Base-by-base conservation (phyloP, 1,140 invertebrate genomes). In the Orussus abietinus region DNA sequence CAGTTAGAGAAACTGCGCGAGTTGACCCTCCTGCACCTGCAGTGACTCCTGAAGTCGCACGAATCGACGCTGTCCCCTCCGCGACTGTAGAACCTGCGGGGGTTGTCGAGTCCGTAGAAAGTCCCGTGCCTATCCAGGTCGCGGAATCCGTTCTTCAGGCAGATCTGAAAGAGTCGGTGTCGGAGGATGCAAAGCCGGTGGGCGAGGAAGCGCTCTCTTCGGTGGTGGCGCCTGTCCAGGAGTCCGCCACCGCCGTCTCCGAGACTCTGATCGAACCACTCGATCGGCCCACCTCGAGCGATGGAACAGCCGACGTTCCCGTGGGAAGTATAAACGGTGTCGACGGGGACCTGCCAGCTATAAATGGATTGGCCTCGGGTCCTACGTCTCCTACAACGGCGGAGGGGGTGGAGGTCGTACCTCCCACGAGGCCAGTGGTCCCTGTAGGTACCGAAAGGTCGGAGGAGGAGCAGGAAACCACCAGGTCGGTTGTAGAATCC, bases 71-170 rank as follows among this genome's bases (percentile, higher is more conserved):
- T 28, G 51, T 53, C 11, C 45, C 60, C 12, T 53, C 42, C 26
- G 43, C 58, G 30, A 36, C 54, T 41, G 40, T 47, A 4, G 22
- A 34, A 18, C 11, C 45, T 35, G 47, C 55, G 29, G 46, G 45
- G 35, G 43, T 46, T 45, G 28, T 40, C 21, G 48, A 46, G 53
- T 38, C n/a, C n/a, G 9, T 29, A 9, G 48, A 53, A 2, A 50
- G 44, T 31, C 42, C 51, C 12, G 69, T 73, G 36, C 66, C 70
- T 5, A 69, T 73, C 33, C 70, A 73, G 49, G 62, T 73, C 2
- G 68, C 66, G 2, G 69, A 72, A 51, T 71, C 66, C 4, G 66
- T 72, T 38, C 47, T 71, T 4, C 64, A 71, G 29, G 22, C 63
- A 4, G 64, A 69, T 21, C 47, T 62, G 3, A 70, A 72, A 35